Evolutionary conservation across 2,888 invertebrate genomes (phyloP), one percentile per base, ranked within the genome.

Genomic region (Polyploca ridens): DNA sequence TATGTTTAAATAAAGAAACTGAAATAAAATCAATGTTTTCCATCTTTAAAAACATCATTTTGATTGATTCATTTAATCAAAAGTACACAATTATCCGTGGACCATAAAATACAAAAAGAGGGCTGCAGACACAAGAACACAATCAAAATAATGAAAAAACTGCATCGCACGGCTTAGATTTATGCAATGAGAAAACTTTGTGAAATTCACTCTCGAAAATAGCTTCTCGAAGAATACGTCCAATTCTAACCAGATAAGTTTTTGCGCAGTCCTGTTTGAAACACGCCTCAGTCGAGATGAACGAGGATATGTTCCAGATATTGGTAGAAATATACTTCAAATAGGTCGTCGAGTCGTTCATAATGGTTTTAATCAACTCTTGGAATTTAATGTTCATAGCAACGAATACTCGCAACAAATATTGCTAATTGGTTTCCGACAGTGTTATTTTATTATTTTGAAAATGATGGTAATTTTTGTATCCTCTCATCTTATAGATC

Each of bases 111-210:
- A 27, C 2, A 27, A 27, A 27, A 27, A 60, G 57, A 63, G 68
- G 62, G 46, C n/a, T 46, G 64, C 8, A 62, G 64, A 71, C 74
- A 71, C 58, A 65, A 58, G 63, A 75, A 74, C 67, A 74, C 79
- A 77, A 81, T 80, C 82, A 75, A 64, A 69, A 62, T 82, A 76
- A 83, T 79, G 80, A 83, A 78, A 79, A 79, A 79, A 75, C 68
- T 66, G 54, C 70, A 66, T 66, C 63, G 19, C 63, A 58, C 1
- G 2, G 27, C 27, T 1, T 27, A 66, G 67, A 75, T 76, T 67
- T 73, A 71, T 69, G 68, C 63, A 64, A 11, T 59, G n/a, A 62
- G 58, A 62, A 63, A 70, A 72, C 66, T 69, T 69, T 64, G 54
- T 46, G 58, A 65, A 61, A 64, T 64, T 62, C 64, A 33, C 66